Base-by-base conservation (phyloP, 2,888 invertebrate species). In the Cerceris rybyensis region DNA sequence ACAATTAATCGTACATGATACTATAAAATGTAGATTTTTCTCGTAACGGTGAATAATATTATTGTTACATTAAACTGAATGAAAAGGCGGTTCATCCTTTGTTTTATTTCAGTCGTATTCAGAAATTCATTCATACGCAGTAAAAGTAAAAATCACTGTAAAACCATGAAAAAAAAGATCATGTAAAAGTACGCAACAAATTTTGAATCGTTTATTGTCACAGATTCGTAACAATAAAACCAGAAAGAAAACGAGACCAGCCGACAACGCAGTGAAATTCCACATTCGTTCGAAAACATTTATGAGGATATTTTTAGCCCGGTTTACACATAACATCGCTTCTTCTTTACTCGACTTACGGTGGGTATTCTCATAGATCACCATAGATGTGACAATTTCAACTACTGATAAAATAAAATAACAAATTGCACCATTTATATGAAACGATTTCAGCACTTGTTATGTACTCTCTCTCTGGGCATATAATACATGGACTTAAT, bases 271-370 rank as follows among this genome's bases (percentile, higher is more conserved):
- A 52, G 7, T 6, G n/a, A 52, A 52, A n/a, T 52, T 11, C n/a
- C n/a, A 52, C 52, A 14, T 52, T 52, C 52, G 52, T 14, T 52
- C 52, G 52, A 52, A 52, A 14, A 14, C n/a, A 52, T 52, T 52
- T n/a, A 14, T 14, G 52, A n/a, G n/a, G 6, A n/a, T 52, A 52
- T 52, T 52, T 52, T 52, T n/a, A 52, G n/a, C 6, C 11, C 11
- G 46, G 7, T 14, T n/a, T 11, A n/a, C 14, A 14, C 52, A n/a
- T n/a, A 52, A n/a, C n/a, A 52, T 52, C 5, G 52, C 14, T 11
- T 52, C 6, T 52, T 6, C n/a, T n/a, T 52, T 52, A 52, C 28
- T 52, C 52, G 8, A 11, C 46, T 46, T 46, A 52, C n/a, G n/a
- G 52, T 28, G 14, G 2, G n/a, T 52, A 52, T n/a, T n/a, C 11